Base-by-base conservation (phyloP, 2,797 vertebrate species). In the Glossophaga mutica region DNA sequence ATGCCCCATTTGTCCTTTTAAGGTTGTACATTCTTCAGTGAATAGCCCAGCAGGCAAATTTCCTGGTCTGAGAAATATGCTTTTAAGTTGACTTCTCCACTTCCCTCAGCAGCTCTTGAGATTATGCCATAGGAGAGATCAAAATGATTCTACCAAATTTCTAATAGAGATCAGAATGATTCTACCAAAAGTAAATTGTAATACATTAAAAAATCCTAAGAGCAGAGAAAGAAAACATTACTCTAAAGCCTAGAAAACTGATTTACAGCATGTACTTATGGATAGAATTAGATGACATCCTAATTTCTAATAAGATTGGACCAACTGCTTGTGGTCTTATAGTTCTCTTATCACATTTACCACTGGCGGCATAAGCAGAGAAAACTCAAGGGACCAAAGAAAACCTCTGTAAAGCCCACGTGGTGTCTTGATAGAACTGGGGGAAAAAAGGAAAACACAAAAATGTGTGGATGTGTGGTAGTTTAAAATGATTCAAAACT, bases 311-410 rank as follows among this genome's bases (percentile, higher is more conserved):
- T 7, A 87, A 91, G 29, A 91, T 24, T 21, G 50, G 44, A 55
- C 26, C 55, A 83, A 71, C 26, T 67, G 70, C 37, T 9, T 46
- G 5, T 16, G 14, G 12, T 89, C 34, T 55, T 79, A 14, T 1
- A 57, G 32, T 78, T 96, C 44, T 92, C 67, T 87, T 74, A 79
- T 29, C 74, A 92, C 0, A 4, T 52, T 89, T 26, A 76, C 34
- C 11, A 4, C 65, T 86, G 71, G 34, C 18, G 39, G 22, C 0
- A 2, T 34, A 73, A 76, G 46, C 29, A 82, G 57, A 62, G 24
- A 87, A 93, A 96, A 79, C 57, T 83, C 57, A 83, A 88, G 94
- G n/a, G 18, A 89, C 42, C 21, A 44, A 91, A 81, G 76, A 37
- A 70, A 95, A 95, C 15, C 78, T 90, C 34, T 87, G 5, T 59